A percentile compares a stretch with the other conserved stretches of the same genome.
Conservation (phyloP, 2,113 vertebrate genomes). For the Phocoena phocoena region DNA sequence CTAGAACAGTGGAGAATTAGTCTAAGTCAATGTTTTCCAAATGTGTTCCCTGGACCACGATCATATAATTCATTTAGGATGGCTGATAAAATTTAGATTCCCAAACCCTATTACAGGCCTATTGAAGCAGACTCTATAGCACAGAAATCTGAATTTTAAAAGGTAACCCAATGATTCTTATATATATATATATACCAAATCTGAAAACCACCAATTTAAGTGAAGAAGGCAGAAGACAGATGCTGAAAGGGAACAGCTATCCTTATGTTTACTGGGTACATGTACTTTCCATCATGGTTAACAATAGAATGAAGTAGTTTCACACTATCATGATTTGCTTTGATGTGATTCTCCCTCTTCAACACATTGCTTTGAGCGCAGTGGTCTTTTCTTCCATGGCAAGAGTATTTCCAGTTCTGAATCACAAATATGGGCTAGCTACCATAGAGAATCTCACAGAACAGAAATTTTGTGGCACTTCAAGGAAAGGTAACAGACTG, state of each 20-base stretch:
- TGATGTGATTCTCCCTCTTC: slow-evolving; percentile 35
- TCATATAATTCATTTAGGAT: slow-evolving; percentile 24
- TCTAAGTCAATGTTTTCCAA: slow-evolving; percentile 37
- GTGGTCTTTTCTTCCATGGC: slow-evolving; percentile 33
- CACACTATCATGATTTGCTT: slow-evolving; percentile 39
- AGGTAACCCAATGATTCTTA: not conserved
- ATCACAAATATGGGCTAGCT: slow-evolving; percentile 30
- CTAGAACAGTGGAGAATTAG: not conserved
- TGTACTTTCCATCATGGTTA: slow-evolving; percentile 2
- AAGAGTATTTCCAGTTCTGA: not conserved
- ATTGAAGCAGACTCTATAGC: not conserved
- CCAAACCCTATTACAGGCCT: not conserved
- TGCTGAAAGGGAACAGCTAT: slow-evolving; percentile 22
- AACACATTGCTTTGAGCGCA: slow-evolving; percentile 19
- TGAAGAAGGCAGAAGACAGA: slow-evolving; percentile 40
- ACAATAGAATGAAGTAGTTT: slow-evolving; percentile 56
- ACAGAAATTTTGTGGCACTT: slow-evolving; percentile 24
- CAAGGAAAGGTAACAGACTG: slow-evolving; percentile 4
- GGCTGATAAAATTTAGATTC: slow-evolving; percentile 31
- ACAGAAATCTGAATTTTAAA: not conserved
- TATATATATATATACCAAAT: not conserved
- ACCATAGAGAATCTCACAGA: not conserved
- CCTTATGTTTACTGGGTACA: slow-evolving; percentile 15
- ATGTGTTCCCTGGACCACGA: not conserved
- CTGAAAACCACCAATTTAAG: slow-evolving; percentile 40